A percentile compares a stretch with the other conserved stretches of the same genome.
Evolutionary conservation across 2,888 invertebrate genomes (phyloP).

Genomic region (Hipparchia sbordonii): DNA sequence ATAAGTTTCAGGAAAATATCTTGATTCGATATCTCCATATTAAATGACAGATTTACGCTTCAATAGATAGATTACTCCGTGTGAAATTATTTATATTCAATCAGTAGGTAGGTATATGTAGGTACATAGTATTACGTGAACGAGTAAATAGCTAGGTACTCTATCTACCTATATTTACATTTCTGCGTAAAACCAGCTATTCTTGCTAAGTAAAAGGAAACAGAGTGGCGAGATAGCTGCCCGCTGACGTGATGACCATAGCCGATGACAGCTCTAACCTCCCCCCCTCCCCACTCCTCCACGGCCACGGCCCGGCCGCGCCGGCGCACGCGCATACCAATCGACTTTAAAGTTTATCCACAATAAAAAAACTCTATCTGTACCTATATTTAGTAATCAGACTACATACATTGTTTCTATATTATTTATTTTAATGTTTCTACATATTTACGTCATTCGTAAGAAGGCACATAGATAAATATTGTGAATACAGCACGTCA

Average conservation of each 20-base stretch:
- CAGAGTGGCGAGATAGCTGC: conserved; percentile 33
- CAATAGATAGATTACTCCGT: no score
- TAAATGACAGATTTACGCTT: no score
- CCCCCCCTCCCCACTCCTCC: background rate
- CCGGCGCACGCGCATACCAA: conserved; percentile 18
- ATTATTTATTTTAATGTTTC: background rate
- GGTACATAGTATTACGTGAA: no score
- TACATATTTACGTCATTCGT: no score
- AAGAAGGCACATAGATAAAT: no score
- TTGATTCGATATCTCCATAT: no score
- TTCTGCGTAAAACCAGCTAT: conserved; percentile 33
- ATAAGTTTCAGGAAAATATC: no score
- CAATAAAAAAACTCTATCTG: background rate
- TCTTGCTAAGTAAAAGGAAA: conserved; percentile 40
- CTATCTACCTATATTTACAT: conserved; percentile 27
- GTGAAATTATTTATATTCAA: no score
- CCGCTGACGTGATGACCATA: conserved; percentile 34
- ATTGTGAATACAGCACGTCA: no score
- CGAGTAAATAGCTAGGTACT: no score
- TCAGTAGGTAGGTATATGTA: no score
- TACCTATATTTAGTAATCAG: background rate
- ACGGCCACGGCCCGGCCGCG: background rate
- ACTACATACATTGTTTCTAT: background rate
- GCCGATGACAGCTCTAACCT: conserved; percentile 20
- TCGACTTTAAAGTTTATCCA: conserved; percentile 1